Conservation (phyloP, 2,888 invertebrate genomes). For the Cantharis lateralis region DNA sequence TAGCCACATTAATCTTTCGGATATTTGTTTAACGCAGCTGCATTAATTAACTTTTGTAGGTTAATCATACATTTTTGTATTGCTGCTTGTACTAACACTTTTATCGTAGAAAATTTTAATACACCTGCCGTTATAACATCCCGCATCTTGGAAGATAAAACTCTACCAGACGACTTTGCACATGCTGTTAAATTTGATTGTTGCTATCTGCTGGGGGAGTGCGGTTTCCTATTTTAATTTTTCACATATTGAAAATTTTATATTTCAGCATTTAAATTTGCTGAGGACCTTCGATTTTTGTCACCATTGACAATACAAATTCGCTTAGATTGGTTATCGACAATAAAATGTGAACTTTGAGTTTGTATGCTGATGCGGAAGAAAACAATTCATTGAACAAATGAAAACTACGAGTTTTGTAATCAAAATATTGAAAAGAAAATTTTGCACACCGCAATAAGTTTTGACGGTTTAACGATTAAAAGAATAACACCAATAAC, state of each 20-base stretch:
- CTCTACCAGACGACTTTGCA: neutral
- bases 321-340: neutral
- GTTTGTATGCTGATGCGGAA: neutral
- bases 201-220: neutral
- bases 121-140: constrained; percentile 22
- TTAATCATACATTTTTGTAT: constrained; percentile 21
- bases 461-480: neutral
- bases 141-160: constrained; percentile 19
- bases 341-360: neutral
- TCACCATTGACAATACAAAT: neutral
- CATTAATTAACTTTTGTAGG: constrained; percentile 14
- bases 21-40: neutral
- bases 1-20: neutral
- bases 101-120: neutral
- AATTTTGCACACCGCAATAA: too few species aligned
- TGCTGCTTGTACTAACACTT: constrained; percentile 2
- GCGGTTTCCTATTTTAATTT: neutral
- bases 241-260: neutral
- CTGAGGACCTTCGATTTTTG: neutral
- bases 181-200: neutral
- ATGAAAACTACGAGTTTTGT: neutral
- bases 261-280: neutral
- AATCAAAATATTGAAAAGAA: neutral
- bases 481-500: constrained; percentile 4
- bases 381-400: neutral